These are phyloP conservation scores for Microplitis deprimator DNA, from an alignment of 2,888 invertebrate genomes.

Conservation along the genomic window DNA sequence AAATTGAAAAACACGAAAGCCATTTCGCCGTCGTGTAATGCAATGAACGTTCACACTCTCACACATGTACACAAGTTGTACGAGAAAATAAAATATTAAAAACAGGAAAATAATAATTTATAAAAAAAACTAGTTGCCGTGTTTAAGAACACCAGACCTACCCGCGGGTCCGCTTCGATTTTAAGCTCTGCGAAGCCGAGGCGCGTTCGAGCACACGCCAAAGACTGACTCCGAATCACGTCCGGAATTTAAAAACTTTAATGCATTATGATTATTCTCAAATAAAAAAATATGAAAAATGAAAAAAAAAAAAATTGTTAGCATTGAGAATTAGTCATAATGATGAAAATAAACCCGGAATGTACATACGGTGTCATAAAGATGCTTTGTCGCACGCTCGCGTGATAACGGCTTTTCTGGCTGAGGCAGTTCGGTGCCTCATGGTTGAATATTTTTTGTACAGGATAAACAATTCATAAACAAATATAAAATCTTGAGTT, in stretches of 20 bases:
- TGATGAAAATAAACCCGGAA: neutral
- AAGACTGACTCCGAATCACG: constrained; percentile 27
- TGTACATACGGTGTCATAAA: constrained; percentile 11
- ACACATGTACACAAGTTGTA: constrained; percentile 53
- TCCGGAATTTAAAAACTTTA: constrained; percentile 19
- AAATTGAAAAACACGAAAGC: constrained; percentile 56
- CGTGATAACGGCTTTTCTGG: constrained; percentile 44
- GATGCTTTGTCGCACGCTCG: constrained; percentile 45
- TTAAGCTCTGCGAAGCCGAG: constrained; percentile 56
- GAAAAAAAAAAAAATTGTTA: constrained; percentile 16
- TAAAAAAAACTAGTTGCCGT: constrained; percentile 56
- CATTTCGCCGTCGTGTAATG: constrained; percentile 67
- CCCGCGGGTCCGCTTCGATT: constrained; percentile 72
- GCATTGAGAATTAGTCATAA: neutral
- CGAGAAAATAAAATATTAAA: constrained; percentile 54
- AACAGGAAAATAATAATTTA: constrained; percentile 47
- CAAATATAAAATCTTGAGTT: constrained; percentile 71
- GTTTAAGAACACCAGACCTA: constrained; percentile 67
- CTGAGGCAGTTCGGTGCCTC: constrained; percentile 58
- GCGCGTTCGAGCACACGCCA: constrained; percentile 46
- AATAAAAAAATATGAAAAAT: constrained; percentile 19
- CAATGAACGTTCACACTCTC: constrained; percentile 55
- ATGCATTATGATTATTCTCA: constrained; percentile 5
- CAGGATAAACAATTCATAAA: constrained; percentile 65
- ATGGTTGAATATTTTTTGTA: constrained; percentile 68